Conservation (phyloP, 2,888 invertebrate genomes). For the Cantharis rustica region DNA sequence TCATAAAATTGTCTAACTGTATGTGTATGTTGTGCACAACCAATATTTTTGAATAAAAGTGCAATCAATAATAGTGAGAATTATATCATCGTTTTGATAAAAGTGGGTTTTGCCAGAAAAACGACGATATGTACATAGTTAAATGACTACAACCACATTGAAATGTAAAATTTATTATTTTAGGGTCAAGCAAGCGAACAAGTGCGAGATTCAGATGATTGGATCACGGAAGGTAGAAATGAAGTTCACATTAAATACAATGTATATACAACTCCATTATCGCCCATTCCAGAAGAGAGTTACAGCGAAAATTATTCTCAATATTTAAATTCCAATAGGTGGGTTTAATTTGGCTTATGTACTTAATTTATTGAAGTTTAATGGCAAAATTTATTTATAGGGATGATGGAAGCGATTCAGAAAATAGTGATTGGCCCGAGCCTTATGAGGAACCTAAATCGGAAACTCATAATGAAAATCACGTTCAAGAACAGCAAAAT, state of each 20-base stretch:
- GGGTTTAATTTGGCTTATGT: neutral
- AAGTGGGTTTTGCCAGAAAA: too few species aligned
- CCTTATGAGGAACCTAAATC: slow-evolving; percentile 40
- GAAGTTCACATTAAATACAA: slow-evolving; percentile 59
- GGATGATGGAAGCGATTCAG: slow-evolving; percentile 38
- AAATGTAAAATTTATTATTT: neutral
- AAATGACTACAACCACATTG: too few species aligned
- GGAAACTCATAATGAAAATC: slow-evolving; percentile 58
- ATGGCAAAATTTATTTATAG: slow-evolving; percentile 9
- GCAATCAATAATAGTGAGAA: too few species aligned
- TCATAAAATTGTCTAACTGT: too few species aligned
- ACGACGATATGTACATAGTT: too few species aligned
- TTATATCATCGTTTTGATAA: too few species aligned
- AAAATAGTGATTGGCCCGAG: slow-evolving; percentile 51
- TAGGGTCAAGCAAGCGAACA: slow-evolving; percentile 45
- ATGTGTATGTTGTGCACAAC: too few species aligned
- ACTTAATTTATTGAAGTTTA: neutral
- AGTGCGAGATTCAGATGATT: slow-evolving; percentile 54
- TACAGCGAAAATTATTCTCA: slow-evolving; percentile 20
- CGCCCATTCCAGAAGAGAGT: slow-evolving; percentile 66
- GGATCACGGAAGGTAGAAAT: slow-evolving; percentile 50
- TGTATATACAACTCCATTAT: slow-evolving; percentile 62
- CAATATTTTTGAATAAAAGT: too few species aligned
- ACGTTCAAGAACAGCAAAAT: slow-evolving; percentile 44
- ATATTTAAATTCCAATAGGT: slow-evolving; percentile 15